Percentiles rank a stretch among this genome's conserved stretches.
Conservation (phyloP, 92 coral and sea anemone species). For the Anthopleura xanthogrammica region DNA sequence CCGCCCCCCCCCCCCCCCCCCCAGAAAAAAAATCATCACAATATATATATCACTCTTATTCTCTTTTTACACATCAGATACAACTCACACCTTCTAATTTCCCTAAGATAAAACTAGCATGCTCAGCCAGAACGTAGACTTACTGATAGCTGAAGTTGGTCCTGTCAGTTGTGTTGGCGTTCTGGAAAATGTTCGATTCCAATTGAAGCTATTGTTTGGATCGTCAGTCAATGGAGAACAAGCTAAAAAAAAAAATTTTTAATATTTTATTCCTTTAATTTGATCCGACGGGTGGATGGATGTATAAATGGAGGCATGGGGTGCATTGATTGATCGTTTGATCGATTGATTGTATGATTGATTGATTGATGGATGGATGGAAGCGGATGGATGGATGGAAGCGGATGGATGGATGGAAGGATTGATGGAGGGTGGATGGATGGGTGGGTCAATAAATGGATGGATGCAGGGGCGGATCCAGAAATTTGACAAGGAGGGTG, state of each 20-base stretch:
- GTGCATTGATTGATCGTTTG: too few species aligned
- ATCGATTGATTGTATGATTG: too few species aligned
- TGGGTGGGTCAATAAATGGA: background rate
- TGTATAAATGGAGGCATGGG: background rate
- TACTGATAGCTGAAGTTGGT: background rate
- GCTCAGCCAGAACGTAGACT: background rate
- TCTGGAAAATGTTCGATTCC: background rate
- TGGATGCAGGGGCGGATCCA: background rate
- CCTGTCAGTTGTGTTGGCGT: conserved; percentile 1
- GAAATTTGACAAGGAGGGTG: too few species aligned
- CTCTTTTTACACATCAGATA: background rate
- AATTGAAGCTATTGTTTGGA: background rate
- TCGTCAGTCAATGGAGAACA: background rate
- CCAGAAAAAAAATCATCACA: background rate
- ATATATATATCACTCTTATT: too few species aligned
- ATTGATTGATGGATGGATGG: too few species aligned
- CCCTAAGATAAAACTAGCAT: background rate
- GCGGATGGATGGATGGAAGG: background rate
- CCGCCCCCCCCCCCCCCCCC: too few species aligned
- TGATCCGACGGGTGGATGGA: background rate
- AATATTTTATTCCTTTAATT: too few species aligned
- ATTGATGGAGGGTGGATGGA: background rate
- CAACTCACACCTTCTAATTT: background rate
- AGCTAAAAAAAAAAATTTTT: too few species aligned
- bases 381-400: background rate